Evolutionary conservation across 2,888 invertebrate genomes (phyloP).

Genomic region (Galerucella nymphaeae): DNA sequence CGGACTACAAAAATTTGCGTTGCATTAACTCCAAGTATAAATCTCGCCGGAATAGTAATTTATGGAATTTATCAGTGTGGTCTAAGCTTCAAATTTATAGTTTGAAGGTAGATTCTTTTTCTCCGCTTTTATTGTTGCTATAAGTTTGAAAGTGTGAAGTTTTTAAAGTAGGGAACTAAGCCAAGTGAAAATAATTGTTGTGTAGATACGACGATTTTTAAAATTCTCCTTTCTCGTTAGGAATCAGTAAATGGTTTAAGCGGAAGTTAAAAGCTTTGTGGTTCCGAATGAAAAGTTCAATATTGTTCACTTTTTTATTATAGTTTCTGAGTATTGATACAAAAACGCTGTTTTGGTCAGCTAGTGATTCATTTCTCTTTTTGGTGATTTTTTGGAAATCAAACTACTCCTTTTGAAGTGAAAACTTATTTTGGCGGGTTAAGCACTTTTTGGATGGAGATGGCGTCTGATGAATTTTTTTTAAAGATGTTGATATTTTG

Average conservation of each 20-base stretch:
- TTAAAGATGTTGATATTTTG: too few relatives aligned
- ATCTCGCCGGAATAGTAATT: not conserved
- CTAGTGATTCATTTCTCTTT: too few relatives aligned
- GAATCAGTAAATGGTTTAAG: not conserved
- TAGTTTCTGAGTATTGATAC: not conserved
- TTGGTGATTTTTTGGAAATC: too few relatives aligned
- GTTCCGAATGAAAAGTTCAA: not conserved
- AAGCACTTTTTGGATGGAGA: too few relatives aligned
- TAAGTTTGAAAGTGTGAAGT: not conserved
- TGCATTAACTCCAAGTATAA: not conserved
- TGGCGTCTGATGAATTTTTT: too few relatives aligned
- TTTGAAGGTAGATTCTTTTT: not conserved
- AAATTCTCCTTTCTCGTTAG: conserved; percentile 6
- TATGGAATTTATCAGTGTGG: not conserved
- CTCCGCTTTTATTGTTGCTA: not conserved
- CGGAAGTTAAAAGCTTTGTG: not conserved
- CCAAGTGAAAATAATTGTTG: not conserved
- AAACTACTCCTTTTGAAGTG: too few relatives aligned
- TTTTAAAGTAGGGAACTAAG: not conserved
- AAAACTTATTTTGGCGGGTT: too few relatives aligned
- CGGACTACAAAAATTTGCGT: not conserved
- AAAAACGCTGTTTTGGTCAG: not conserved
- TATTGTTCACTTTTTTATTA: not conserved
- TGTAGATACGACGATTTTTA: not conserved
- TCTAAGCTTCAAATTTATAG: not conserved